Evolutionary conservation across 2,888 invertebrate species (phyloP), one percentile per base, ranked within the genome.

Genomic region (Brenthis daphne): DNA sequence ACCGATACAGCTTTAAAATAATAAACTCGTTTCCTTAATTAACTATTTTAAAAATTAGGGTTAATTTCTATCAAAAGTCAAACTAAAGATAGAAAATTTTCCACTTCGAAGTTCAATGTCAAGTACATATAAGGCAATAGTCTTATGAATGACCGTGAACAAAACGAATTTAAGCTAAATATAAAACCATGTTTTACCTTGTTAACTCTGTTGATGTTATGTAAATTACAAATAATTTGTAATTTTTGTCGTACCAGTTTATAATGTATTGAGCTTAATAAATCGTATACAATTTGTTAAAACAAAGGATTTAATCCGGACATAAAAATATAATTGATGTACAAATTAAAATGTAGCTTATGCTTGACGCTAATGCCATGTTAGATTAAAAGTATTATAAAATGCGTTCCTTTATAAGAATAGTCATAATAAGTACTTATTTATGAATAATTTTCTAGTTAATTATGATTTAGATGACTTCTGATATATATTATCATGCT

Each of bases 71-170:
- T 85, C 85, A 76, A 79, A 77, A 84, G 86, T 87, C 70, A 81
- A 85, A 87, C 86, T 86, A 82, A 77, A 80, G 85, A 83, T 86
- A 78, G 82, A 77, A 74, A 71, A 73, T 66, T 65, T 63, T 75
- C 70, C 73, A 68, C 69, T 57, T 61, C 64, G 70, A 65, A 71
- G 65, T 71, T 73, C 51, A 68, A 68, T 68, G 69, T 61, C 66
- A 11, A 55, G 4, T 20, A 11, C 61, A 6, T 37, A 29, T 55
- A 69, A 68, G 55, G 60, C 63, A 24, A 50, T 57, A 55, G 60
- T 47, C 33, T 55, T 65, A 54, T 47, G 29, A 54, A 61, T 58
- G 65, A 58, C 63, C 71, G 67, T 69, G 69, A 63, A 33, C 61
- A 12, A 61, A 69, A 16, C 61, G 60, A 68, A 69, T 68, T 66